Percentiles rank a stretch among this genome's conserved stretches.
Evolutionary conservation across 2,113 vertebrate genomes (phyloP).

Genomic region (Dasyornis broadbenti): DNA sequence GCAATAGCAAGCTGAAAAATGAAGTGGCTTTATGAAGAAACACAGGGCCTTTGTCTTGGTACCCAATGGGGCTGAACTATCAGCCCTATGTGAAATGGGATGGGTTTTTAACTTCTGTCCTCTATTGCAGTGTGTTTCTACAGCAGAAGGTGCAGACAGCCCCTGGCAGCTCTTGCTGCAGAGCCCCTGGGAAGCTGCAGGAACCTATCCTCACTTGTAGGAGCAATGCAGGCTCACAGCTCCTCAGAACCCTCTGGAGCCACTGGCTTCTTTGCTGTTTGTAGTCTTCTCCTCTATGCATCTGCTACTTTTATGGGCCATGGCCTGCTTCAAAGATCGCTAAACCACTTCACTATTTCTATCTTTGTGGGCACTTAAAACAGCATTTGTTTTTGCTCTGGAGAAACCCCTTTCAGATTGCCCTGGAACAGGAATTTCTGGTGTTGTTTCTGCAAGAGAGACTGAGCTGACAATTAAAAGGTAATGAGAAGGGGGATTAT

Average conservation of each 20-base stretch:
- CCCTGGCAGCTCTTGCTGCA: background rate
- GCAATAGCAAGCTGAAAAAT: background rate
- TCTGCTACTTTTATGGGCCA: background rate
- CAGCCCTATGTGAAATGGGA: background rate
- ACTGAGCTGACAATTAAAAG: background rate
- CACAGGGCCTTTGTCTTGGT: background rate
- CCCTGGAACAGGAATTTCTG: background rate
- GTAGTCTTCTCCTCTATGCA: background rate
- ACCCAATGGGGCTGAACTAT: rapidly evolving
- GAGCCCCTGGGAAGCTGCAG: background rate
- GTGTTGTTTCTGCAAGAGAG: background rate
- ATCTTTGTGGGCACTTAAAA: background rate
- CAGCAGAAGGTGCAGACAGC: background rate
- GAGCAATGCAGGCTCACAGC: background rate
- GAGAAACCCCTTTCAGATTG: background rate
- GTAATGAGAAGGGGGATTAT: background rate
- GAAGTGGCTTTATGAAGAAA: background rate
- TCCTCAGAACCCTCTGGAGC: background rate
- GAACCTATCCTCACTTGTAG: background rate
- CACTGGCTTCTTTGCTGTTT: background rate
- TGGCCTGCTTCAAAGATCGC: background rate
- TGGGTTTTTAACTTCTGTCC: background rate
- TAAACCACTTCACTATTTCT: background rate
- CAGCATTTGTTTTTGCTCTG: background rate
- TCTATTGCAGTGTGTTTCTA: background rate